A percentile compares a stretch with the other conserved stretches of the same genome.
Evolutionary conservation across 2,797 vertebrate genomes (phyloP).

Genomic region (Megalops cyprinoides): DNA sequence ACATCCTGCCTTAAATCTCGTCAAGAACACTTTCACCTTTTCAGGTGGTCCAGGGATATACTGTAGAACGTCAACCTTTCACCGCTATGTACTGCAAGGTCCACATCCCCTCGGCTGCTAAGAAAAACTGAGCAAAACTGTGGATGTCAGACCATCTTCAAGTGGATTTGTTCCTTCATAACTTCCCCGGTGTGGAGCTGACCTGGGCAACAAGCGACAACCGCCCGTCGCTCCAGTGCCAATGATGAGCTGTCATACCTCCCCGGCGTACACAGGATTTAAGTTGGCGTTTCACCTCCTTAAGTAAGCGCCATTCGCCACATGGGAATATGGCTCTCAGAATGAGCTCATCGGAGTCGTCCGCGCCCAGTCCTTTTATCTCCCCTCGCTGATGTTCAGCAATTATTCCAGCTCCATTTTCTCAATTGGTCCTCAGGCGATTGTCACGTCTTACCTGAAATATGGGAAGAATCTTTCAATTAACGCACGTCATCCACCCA

Average conservation of each 20-base stretch:
- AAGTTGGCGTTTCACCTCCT: neutral
- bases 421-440: constrained; percentile 44
- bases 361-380: constrained; percentile 44
- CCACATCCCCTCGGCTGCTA: neutral
- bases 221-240: neutral
- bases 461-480: constrained; percentile 56
- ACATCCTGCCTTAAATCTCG: no score
- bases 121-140: neutral
- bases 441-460: constrained; percentile 44
- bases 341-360: constrained; percentile 9
- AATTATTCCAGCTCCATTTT: constrained; percentile 37
- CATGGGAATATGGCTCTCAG: constrained; percentile 19
- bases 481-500: constrained; percentile 28
- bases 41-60: no score
- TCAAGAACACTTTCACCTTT: no score
- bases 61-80: neutral
- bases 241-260: neutral
- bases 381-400: constrained; percentile 27
- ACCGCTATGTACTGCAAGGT: no score
- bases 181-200: neutral
- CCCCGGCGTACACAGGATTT: neutral
- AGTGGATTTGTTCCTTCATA: neutral
- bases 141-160: neutral
- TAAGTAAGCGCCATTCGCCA: constrained; percentile 11
- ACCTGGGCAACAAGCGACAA: neutral